Evolutionary conservation across 2,113 vertebrate genomes (phyloP).

Genomic region (Chascanopsetta lugubris): DNA sequence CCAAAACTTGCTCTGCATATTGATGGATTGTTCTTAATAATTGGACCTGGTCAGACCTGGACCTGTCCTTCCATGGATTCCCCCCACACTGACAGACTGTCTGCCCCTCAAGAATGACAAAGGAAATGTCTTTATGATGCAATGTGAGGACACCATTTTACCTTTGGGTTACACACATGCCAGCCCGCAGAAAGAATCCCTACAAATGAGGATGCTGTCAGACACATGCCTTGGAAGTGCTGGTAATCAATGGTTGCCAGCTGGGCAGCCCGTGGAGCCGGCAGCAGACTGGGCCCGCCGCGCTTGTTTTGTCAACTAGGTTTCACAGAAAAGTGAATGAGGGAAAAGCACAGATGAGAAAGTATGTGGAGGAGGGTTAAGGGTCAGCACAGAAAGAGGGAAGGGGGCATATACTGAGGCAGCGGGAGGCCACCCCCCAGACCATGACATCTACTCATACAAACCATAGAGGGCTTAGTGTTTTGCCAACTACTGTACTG

Average conservation of each 20-base stretch:
- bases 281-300: slow-evolving; percentile 61
- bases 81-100: slow-evolving; percentile 46
- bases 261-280: slow-evolving; percentile 72
- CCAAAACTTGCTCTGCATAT: slow-evolving; percentile 74
- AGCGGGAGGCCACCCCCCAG: slow-evolving; percentile 50
- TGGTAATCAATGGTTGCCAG: slow-evolving; percentile 79
- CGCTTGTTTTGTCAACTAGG: slow-evolving; percentile 70
- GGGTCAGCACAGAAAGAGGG: slow-evolving; percentile 37
- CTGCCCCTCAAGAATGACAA: slow-evolving; percentile 52
- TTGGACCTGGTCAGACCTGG: slow-evolving; percentile 58
- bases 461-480: slow-evolving; percentile 59
- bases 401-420: slow-evolving; percentile 40
- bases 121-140: slow-evolving; percentile 23
- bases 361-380: slow-evolving; percentile 10
- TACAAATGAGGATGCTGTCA: slow-evolving; percentile 51
- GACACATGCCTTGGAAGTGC: slow-evolving; percentile 70
- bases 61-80: slow-evolving; percentile 41
- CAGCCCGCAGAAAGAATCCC: slow-evolving; percentile 25
- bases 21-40: slow-evolving; percentile 80
- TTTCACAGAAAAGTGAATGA: slow-evolving; percentile 32
- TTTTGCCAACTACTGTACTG: slow-evolving; percentile 72
- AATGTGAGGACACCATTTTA: slow-evolving; percentile 35
- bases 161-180: slow-evolving; percentile 9
- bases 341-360: slow-evolving; percentile 21
- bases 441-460: slow-evolving; percentile 62